These are phyloP conservation scores for Meriones psammophilus DNA, from an alignment of 2,797 vertebrate species.

Conservation along the genomic window DNA sequence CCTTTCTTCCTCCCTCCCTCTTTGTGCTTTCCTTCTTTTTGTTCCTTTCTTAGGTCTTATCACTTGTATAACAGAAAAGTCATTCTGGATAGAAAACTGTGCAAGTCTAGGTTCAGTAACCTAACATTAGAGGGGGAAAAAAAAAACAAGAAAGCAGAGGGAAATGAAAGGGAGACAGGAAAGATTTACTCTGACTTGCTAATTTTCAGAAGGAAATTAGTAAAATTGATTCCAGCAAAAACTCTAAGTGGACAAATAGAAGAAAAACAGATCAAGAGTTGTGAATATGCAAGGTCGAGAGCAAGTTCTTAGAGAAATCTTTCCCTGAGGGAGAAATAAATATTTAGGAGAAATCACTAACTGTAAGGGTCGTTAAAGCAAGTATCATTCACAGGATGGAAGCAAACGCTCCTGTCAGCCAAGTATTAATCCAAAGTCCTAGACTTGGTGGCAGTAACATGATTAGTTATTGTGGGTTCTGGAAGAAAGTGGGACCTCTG, in stretches of 20 bases:
- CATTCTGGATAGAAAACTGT: slow-evolving; percentile 20
- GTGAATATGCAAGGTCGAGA: slow-evolving; percentile 75
- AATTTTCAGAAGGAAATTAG: slow-evolving; percentile 81
- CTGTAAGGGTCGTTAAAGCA: slow-evolving; percentile 81
- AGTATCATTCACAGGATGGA: slow-evolving; percentile 80
- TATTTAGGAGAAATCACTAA: slow-evolving; percentile 84
- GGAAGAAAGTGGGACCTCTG: slow-evolving; percentile 84
- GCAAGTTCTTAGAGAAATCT: slow-evolving; percentile 82
- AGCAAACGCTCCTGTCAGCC: slow-evolving; percentile 76
- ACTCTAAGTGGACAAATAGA: slow-evolving; percentile 76
- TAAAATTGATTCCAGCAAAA: slow-evolving; percentile 82
- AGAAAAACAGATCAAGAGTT: slow-evolving; percentile 80
- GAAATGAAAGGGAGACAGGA: slow-evolving; percentile 31
- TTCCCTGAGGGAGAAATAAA: slow-evolving; percentile 84
- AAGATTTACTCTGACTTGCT: slow-evolving; percentile 80
- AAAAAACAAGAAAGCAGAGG: slow-evolving; percentile 26
- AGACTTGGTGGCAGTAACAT: slow-evolving; percentile 82
- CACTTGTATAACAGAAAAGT: not conserved
- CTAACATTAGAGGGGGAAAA: not conserved
- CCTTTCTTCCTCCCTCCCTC: not conserved
- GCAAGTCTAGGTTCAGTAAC: not conserved
- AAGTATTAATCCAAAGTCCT: slow-evolving; percentile 81
- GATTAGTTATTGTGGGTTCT: slow-evolving; percentile 88
- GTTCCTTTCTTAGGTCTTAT: not conserved
- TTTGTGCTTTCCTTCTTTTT: not conserved